Percentiles rank a stretch among this genome's conserved stretches.
Conservation (phyloP, 2,888 invertebrate species). For the Philereme transversata region DNA sequence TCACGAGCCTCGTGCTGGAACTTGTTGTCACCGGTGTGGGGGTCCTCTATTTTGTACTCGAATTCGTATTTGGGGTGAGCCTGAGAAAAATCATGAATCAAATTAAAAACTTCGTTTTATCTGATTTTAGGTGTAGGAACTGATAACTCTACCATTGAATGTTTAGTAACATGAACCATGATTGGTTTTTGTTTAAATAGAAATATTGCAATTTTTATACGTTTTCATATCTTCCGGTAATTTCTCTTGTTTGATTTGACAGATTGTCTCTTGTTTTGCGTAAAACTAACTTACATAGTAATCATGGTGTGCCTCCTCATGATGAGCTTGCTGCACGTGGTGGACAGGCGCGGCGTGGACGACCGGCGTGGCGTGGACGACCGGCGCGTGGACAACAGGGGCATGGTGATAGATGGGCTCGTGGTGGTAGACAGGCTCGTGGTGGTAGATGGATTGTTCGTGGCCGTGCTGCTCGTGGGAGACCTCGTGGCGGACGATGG, state of each 20-base stretch:
- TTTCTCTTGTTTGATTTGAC: no score
- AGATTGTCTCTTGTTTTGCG: no score
- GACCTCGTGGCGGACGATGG: conserved; percentile 46
- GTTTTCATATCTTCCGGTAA: no score
- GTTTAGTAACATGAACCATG: no score
- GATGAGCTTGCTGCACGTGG: conserved; percentile 35
- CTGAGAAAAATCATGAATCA: conserved; percentile 37
- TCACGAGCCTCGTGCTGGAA: conserved; percentile 78
- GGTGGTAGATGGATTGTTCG: background rate
- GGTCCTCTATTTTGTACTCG: conserved; percentile 78
- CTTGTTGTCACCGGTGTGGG: conserved; percentile 82
- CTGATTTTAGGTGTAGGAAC: no score
- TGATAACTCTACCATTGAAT: no score
- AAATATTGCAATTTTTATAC: no score
- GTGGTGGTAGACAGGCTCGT: conserved; percentile 19
- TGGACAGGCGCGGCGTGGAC: conserved; percentile 34
- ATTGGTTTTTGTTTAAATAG: no score
- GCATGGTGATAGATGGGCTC: conserved; percentile 37
- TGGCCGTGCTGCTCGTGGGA: conserved; percentile 34
- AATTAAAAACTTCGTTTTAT: no score
- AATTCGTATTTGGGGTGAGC: conserved; percentile 80
- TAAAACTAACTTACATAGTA: conserved; percentile 52
- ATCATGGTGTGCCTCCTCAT: conserved; percentile 54
- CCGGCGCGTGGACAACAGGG: conserved; percentile 32
- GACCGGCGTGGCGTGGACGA: conserved; percentile 30